Evolutionary conservation across 2,888 invertebrate species (phyloP).

Genomic region (Agonopterix alstromeriana): DNA sequence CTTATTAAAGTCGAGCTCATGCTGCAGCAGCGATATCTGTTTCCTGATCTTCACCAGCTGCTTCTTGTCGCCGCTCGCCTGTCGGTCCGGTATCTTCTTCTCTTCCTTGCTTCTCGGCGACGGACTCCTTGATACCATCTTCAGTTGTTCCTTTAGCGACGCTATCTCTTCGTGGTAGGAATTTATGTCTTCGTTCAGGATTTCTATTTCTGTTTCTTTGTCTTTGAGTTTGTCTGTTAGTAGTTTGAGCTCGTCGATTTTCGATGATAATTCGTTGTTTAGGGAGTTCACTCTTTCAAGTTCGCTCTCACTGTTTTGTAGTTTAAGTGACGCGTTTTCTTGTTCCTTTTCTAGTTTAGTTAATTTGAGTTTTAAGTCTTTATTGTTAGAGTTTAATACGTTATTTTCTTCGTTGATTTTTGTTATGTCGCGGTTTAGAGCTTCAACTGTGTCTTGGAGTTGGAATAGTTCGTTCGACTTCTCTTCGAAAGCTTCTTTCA

Average conservation of each 20-base stretch:
- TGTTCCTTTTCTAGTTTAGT: constrained; percentile 65
- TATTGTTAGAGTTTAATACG: constrained; percentile 44
- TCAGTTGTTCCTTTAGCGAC: constrained; percentile 58
- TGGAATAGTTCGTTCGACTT: constrained; percentile 61
- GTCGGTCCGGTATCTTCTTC: constrained; percentile 58
- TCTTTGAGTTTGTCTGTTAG: constrained; percentile 64
- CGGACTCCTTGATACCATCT: constrained; percentile 70
- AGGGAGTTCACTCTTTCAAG: constrained; percentile 49
- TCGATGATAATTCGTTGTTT: constrained; percentile 52
- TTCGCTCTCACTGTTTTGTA: constrained; percentile 57
- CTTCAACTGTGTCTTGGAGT: constrained; percentile 51
- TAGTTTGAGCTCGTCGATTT: constrained; percentile 58
- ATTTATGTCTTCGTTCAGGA: constrained; percentile 67
- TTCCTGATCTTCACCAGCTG: constrained; percentile 74
- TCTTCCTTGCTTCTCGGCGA: constrained; percentile 78
- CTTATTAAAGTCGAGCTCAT: constrained; percentile 63
- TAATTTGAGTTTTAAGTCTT: constrained; percentile 53
- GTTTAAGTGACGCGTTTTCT: constrained; percentile 55
- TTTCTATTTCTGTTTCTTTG: constrained; percentile 74
- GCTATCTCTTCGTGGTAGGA: constrained; percentile 70
- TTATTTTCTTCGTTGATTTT: constrained; percentile 61
- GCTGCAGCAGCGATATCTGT: constrained; percentile 59
- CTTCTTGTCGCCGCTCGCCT: constrained; percentile 75
- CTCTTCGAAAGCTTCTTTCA: constrained; percentile 65
- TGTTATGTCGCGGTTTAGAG: constrained; percentile 49